Evolutionary conservation across 2,113 vertebrate species (phyloP).

Genomic region (Daubentonia madagascariensis): DNA sequence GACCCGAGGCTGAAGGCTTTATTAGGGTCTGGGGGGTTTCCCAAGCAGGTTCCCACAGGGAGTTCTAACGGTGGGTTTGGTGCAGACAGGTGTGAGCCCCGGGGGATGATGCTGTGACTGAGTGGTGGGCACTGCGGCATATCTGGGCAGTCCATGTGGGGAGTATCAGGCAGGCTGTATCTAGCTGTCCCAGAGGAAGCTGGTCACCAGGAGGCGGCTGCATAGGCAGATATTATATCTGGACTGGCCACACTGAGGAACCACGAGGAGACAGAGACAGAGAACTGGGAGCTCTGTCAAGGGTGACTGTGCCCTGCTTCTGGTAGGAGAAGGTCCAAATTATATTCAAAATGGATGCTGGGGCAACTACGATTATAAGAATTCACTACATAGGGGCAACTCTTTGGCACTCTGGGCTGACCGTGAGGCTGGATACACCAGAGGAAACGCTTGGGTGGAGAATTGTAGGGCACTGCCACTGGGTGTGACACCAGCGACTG

Average conservation of each 20-base stretch:
- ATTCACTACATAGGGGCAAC: not conserved
- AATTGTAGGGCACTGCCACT: fast-evolving
- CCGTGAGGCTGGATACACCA: not conserved
- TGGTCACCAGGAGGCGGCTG: not conserved
- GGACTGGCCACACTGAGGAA: not conserved
- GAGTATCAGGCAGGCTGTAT: not conserved
- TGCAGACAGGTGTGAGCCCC: not conserved
- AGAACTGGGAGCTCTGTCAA: not conserved
- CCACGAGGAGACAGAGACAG: not conserved
- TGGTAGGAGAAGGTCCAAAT: not conserved
- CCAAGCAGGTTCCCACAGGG: too few species aligned
- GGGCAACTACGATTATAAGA: not conserved
- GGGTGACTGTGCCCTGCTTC: not conserved
- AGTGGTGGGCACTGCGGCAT: not conserved
- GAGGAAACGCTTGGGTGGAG: fast-evolving
- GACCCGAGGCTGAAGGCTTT: too few species aligned
- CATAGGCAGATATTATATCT: not conserved
- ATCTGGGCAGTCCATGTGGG: not conserved
- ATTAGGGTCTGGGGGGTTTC: not conserved
- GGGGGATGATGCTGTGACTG: not conserved
- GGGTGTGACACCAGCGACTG: not conserved
- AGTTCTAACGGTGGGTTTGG: not conserved
- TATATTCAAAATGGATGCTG: not conserved
- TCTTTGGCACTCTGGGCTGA: not conserved
- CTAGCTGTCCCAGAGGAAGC: not conserved